Percentiles rank a stretch among this genome's conserved stretches.
phyloP scores from a whole-genome alignment of 2,888 invertebrate species.

The Andrena hattorfiana region DNA sequence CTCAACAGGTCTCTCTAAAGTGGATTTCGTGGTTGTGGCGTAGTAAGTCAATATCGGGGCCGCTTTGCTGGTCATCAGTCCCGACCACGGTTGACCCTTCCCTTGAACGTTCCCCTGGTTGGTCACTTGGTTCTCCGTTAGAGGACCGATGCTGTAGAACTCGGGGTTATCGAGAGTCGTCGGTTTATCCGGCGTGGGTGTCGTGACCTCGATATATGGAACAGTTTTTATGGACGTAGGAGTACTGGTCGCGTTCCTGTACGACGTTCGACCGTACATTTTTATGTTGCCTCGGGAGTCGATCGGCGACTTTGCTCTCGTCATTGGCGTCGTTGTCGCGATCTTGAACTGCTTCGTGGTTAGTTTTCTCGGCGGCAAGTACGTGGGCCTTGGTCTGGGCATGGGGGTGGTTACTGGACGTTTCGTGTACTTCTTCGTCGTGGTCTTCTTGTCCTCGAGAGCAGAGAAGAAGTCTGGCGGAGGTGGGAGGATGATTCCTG shows the following conservation, averaged over 20 bases:
- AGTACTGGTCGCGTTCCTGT: slow-evolving; percentile 48
- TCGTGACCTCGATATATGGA: slow-evolving; percentile 73
- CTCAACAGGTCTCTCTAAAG: slow-evolving; percentile 77
- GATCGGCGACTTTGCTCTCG: slow-evolving; percentile 46
- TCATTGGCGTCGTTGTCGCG: slow-evolving; percentile 66
- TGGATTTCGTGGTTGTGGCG: slow-evolving; percentile 85
- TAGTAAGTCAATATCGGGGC: slow-evolving; percentile 88
- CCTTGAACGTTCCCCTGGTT: slow-evolving; percentile 79
- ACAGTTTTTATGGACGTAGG: slow-evolving; percentile 34
- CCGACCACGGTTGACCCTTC: slow-evolving; percentile 82
- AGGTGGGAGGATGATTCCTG: slow-evolving; percentile 94
- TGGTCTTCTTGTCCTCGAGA: slow-evolving; percentile 86
- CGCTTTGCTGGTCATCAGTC: slow-evolving; percentile 87
- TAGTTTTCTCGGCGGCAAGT: slow-evolving; percentile 74
- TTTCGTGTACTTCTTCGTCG: slow-evolving; percentile 76
- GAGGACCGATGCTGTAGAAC: slow-evolving; percentile 67
- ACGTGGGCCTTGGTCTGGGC: slow-evolving; percentile 66
- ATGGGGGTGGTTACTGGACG: slow-evolving; percentile 73
- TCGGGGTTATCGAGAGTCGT: slow-evolving; percentile 68
- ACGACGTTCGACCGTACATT: slow-evolving; percentile 48
- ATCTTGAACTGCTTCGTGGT: slow-evolving; percentile 74
- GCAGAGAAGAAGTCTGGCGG: slow-evolving; percentile 95
- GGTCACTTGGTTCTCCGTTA: slow-evolving; percentile 72
- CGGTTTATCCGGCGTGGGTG: slow-evolving; percentile 64
- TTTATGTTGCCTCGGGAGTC: slow-evolving; percentile 50